A percentile compares a stretch with the other conserved stretches of the same genome.
These are phyloP conservation scores for Chaetorhynchus papuensis DNA, from an alignment of 2,113 vertebrate species.

Conservation along the genomic window DNA sequence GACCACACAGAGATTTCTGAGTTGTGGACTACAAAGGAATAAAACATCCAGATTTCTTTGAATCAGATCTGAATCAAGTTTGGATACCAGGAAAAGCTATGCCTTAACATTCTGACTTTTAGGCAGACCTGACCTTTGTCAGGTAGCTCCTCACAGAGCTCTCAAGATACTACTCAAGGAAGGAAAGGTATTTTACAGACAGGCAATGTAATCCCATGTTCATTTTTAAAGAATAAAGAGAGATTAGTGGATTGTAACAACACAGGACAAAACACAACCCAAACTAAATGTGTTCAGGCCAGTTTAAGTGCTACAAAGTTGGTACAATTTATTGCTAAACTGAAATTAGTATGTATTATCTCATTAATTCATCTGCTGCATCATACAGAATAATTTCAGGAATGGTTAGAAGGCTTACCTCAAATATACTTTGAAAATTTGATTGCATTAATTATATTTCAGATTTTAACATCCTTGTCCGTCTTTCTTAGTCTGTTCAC, in stretches of 20 bases:
- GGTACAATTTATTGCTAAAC: background rate
- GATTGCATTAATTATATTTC: background rate
- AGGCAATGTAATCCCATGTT: background rate
- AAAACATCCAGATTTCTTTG: background rate
- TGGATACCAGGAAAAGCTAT: background rate
- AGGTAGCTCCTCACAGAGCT: background rate
- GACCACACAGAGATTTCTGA: background rate
- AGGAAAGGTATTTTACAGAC: background rate
- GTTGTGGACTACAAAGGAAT: background rate
- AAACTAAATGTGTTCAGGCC: background rate
- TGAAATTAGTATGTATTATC: background rate
- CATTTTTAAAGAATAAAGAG: background rate
- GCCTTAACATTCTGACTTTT: background rate
- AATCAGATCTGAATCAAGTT: background rate
- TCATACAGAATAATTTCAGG: background rate
- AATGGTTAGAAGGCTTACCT: background rate
- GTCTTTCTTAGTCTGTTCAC: slow-evolving; percentile 90
- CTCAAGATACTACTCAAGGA: background rate
- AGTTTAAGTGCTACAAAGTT: background rate
- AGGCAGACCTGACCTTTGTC: background rate
- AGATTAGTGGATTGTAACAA: background rate
- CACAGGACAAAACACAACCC: background rate
- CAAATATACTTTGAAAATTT: background rate
- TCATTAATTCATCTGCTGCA: background rate
- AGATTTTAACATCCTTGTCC: slow-evolving; percentile 31